phyloP scores from a whole-genome alignment of 2,797 vertebrate species.

The Anas flavirostris region DNA sequence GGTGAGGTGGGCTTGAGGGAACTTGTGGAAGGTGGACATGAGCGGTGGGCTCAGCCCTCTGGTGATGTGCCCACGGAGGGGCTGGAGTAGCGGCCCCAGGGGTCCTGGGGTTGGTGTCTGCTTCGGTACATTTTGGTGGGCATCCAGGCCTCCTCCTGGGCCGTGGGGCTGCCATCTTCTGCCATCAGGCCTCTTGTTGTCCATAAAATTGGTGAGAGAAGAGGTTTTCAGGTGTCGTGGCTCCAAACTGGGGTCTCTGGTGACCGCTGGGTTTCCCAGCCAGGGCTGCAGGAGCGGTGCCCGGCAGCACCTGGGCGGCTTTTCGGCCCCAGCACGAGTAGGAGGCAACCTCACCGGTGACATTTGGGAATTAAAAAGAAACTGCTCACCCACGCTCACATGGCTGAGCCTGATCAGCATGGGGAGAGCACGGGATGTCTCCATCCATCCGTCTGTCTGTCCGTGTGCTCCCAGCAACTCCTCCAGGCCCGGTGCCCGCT shows the following conservation, averaged over 20 bases:
- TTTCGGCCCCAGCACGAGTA: accelerated
- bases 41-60: not conserved
- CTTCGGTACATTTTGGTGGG: not conserved
- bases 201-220: not conserved
- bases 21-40: not conserved
- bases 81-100: accelerated
- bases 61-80: accelerated
- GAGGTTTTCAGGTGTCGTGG: not conserved
- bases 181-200: not conserved
- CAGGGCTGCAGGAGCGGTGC: not conserved
- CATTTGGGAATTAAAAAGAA: not conserved
- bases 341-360: not conserved
- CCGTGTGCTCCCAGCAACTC: accelerated
- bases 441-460: accelerated
- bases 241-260: not conserved
- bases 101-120: not conserved
- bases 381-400: accelerated
- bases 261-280: not conserved
- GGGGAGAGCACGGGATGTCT: accelerated
- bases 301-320: not conserved
- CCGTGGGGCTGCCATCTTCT: not conserved
- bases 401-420: not conserved
- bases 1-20: not conserved
- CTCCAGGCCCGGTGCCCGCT: accelerated
- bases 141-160: not conserved